Evolutionary conservation across 2,797 vertebrate species (phyloP).

Genomic region (Phalloptychus januarius): DNA sequence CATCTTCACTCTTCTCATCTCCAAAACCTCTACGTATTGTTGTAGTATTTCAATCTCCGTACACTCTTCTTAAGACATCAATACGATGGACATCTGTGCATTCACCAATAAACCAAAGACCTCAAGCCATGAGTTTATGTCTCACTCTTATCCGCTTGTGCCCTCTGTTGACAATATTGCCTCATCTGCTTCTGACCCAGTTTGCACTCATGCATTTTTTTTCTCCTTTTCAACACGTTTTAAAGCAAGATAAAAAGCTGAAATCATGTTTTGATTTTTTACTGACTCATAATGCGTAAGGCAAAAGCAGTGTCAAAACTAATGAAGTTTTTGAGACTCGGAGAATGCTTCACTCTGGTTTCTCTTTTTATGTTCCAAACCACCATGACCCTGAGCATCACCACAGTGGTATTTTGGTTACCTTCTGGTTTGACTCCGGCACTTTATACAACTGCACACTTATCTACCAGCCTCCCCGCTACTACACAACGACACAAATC

Average conservation of each 20-base stretch:
- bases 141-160: background rate
- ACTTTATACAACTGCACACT: constrained; percentile 29
- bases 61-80: background rate
- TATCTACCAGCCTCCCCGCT: constrained; percentile 23
- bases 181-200: background rate
- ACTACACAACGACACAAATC: background rate
- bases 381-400: constrained; percentile 83
- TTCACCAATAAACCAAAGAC: background rate
- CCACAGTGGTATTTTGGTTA: constrained; percentile 88
- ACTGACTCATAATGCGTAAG: background rate
- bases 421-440: constrained; percentile 77
- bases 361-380: constrained; percentile 81
- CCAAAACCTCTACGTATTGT: background rate
- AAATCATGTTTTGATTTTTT: background rate
- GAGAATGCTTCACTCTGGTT: constrained; percentile 54
- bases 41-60: background rate
- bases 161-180: background rate
- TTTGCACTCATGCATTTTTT: background rate
- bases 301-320: background rate
- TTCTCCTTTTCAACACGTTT: background rate
- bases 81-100: background rate
- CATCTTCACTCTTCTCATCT: background rate
- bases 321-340: constrained; percentile 29
- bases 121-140: background rate
- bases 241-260: background rate